A percentile compares a stretch with the other conserved stretches of the same genome.
These are phyloP conservation scores for Neoascia interrupta DNA, from an alignment of 2,888 invertebrate genomes.

Conservation along the genomic window DNA sequence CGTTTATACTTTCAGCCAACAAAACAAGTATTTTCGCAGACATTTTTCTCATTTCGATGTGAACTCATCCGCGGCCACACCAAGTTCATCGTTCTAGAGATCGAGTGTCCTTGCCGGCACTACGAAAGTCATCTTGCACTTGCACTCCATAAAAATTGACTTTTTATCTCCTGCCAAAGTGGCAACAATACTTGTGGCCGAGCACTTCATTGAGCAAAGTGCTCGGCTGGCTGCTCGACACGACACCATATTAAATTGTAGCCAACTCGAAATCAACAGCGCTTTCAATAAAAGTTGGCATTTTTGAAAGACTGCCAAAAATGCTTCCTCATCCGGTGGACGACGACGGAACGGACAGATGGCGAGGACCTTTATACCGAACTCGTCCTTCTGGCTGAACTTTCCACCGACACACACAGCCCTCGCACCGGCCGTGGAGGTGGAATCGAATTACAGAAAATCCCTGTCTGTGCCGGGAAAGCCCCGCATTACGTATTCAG, in stretches of 20 bases:
- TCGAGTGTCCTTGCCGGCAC: neutral
- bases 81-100: slow-evolving; percentile 50
- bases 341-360: neutral
- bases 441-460: slow-evolving; percentile 59
- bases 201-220: slow-evolving; percentile 40
- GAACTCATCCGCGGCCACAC: slow-evolving; percentile 25
- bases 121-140: slow-evolving; percentile 18
- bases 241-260: slow-evolving; percentile 54
- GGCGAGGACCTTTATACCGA: too few relatives aligned
- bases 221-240: too few relatives aligned
- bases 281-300: slow-evolving; percentile 57
- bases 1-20: too few relatives aligned
- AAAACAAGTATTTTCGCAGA: neutral
- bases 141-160: slow-evolving; percentile 58
- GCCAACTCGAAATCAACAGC: slow-evolving; percentile 59
- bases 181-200: slow-evolving; percentile 30
- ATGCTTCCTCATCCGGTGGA: slow-evolving; percentile 28
- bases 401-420: too few relatives aligned
- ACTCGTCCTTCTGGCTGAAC: slow-evolving; percentile 1
- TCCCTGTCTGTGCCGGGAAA: slow-evolving; percentile 40
- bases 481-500: slow-evolving; percentile 51
- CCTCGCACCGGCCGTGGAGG: slow-evolving; percentile 20
- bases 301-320: slow-evolving; percentile 66
- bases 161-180: slow-evolving; percentile 56
- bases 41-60: slow-evolving; percentile 40